These are phyloP conservation scores for Melitaea cinxia DNA, from an alignment of 1,140 invertebrate genomes.

Conservation along the genomic window DNA sequence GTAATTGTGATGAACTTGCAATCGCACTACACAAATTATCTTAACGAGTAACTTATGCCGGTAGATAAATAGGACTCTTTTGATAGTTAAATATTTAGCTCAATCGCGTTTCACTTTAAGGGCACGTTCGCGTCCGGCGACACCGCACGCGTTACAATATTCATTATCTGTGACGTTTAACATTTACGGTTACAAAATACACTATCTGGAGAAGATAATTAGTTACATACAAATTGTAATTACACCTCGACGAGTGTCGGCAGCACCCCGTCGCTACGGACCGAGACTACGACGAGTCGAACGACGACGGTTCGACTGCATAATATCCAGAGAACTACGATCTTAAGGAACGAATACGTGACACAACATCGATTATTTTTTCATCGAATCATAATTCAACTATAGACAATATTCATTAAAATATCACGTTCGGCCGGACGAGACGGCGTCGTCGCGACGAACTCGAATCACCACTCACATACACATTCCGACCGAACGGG, in stretches of 20 bases:
- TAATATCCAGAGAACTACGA: constrained; percentile 6
- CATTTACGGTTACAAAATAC: constrained; percentile 24
- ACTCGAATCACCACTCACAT: background rate
- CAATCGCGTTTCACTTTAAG: background rate
- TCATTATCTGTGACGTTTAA: constrained; percentile 11
- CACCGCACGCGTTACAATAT: background rate
- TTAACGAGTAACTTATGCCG: background rate
- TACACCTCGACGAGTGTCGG: background rate
- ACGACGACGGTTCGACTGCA: background rate
- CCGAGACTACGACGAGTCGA: background rate
- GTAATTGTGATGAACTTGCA: constrained; percentile 9
- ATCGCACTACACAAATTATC: constrained; percentile 1
- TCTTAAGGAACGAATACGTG: constrained; percentile 8
- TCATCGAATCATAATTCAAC: constrained; percentile 8
- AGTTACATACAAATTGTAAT: constrained; percentile 12
- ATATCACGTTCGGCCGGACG: constrained; percentile 20
- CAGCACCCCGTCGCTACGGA: background rate
- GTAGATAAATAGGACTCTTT: constrained; percentile 4
- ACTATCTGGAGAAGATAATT: constrained; percentile 19
- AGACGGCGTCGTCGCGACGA: background rate
- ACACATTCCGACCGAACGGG: background rate
- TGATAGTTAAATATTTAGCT: background rate
- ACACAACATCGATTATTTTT: constrained; percentile 9
- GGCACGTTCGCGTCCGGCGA: background rate
- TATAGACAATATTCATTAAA: constrained; percentile 14